Base-by-base conservation (phyloP, 2,888 invertebrate genomes). In the Perizoma flavofasciatum region DNA sequence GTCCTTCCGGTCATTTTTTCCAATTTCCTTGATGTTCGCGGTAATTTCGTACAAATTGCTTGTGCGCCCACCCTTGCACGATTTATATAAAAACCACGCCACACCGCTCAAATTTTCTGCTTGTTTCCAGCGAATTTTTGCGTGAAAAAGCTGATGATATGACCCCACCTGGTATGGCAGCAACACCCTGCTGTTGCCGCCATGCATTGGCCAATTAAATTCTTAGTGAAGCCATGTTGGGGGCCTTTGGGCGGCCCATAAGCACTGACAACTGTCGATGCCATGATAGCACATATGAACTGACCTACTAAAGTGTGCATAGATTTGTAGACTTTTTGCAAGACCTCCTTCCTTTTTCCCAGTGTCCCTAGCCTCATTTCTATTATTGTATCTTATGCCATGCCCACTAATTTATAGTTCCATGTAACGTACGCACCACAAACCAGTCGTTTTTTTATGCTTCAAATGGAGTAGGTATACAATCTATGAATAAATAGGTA, bases 41-140 rank as follows among this genome's bases (percentile, higher is more conserved):
- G 59, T 71, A 70, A 71, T 70, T 70, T 67, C 63, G 68, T 67
- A 62, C 67, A 72, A 72, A 74, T 74, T 75, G 69, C 67, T 64
- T 62, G 57, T 55, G 56, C 62, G 50, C 60, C 55, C 45, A 57
- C 55, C 59, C 62, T 63, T 58, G 56, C 59, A 62, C 63, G 62
- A 68, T 57, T 64, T 67, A 59, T 60, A 62, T 64, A 66, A 57
- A 61, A 55, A 44, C 46, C 46, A 55, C 52, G 46, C 53, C 40
- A 2, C 52, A 44, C 53, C 40, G 4, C 10, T 35, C 51, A 61
- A 51, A 59, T 56, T 68, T 68, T 59, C 49, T 60, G 61, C 55
- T 65, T 39, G 32, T 55, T 54, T 63, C 48, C 22, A 53, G 39
- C 7, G 32, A 32, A 35, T 37, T 11, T 11, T 35, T 41, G 40